Evolutionary conservation across 2,113 vertebrate species (phyloP).

Genomic region (Zosterops lateralis): DNA sequence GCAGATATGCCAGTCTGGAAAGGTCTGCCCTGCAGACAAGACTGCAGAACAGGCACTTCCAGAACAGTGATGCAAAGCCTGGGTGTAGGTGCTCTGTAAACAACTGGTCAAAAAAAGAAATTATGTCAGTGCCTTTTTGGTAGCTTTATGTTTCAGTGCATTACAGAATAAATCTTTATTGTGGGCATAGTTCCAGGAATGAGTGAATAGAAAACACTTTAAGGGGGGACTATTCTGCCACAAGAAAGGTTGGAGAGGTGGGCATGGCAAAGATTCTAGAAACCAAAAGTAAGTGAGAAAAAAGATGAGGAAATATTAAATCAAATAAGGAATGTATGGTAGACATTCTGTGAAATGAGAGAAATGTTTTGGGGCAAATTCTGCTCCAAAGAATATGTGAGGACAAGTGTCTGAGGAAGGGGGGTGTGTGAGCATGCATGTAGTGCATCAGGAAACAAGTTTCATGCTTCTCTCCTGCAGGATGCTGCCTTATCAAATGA

Average conservation of each 20-base stretch:
- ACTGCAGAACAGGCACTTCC: background rate
- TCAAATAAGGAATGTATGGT: background rate
- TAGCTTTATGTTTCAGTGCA: background rate
- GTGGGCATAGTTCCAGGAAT: background rate
- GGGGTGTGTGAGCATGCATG: background rate
- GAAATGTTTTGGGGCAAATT: background rate
- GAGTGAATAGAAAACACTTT: background rate
- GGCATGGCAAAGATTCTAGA: background rate
- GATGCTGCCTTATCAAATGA: background rate
- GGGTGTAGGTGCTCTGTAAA: background rate
- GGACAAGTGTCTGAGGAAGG: background rate
- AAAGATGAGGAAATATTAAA: background rate
- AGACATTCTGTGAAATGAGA: background rate
- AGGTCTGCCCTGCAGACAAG: background rate
- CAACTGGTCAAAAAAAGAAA: background rate
- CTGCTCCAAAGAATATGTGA: background rate
- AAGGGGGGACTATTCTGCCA: background rate
- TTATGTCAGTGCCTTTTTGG: background rate
- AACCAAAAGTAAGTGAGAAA: background rate
- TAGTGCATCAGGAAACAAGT: background rate
- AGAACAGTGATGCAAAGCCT: background rate
- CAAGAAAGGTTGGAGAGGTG: background rate
- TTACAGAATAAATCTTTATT: background rate
- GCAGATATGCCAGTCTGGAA: background rate
- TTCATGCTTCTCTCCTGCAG: background rate